Percentiles rank a stretch among this genome's conserved stretches.
phyloP scores from a whole-genome alignment of 2,113 vertebrate species.

The Lampris megalopsis region DNA sequence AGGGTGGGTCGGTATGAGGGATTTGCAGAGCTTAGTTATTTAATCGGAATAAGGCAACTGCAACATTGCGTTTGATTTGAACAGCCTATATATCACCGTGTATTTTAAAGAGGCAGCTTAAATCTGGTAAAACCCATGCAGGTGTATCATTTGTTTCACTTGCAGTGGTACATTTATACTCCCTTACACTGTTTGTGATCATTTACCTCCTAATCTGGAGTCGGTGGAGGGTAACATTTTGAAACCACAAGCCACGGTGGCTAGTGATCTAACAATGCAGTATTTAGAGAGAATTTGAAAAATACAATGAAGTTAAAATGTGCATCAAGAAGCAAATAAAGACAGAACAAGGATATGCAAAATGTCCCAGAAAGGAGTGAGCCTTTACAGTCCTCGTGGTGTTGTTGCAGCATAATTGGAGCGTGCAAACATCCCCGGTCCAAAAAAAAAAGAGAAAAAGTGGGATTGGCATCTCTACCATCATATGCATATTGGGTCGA shows the following conservation, averaged over 20 bases:
- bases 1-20: background rate
- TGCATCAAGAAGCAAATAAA: background rate
- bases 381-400: too few relatives aligned
- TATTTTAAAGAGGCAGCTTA: background rate
- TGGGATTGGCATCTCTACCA: too few relatives aligned
- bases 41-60: background rate
- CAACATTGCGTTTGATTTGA: background rate
- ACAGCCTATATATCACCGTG: background rate
- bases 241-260: too few relatives aligned
- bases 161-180: background rate
- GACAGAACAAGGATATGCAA: background rate
- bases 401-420: too few relatives aligned
- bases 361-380: too few relatives aligned
- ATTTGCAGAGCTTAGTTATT: background rate
- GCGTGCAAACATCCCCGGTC: too few relatives aligned
- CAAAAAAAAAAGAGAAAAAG: too few relatives aligned
- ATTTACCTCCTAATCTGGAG: too few relatives aligned
- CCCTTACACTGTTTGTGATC: background rate
- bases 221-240: too few relatives aligned
- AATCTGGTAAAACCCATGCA: conserved; percentile 10
- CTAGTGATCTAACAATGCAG: too few relatives aligned
- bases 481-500: too few relatives aligned
- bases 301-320: background rate
- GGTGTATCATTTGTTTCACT: background rate
- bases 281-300: too few relatives aligned